Base-by-base conservation (phyloP, 2,113 vertebrate species). In the Indicator maculatus region DNA sequence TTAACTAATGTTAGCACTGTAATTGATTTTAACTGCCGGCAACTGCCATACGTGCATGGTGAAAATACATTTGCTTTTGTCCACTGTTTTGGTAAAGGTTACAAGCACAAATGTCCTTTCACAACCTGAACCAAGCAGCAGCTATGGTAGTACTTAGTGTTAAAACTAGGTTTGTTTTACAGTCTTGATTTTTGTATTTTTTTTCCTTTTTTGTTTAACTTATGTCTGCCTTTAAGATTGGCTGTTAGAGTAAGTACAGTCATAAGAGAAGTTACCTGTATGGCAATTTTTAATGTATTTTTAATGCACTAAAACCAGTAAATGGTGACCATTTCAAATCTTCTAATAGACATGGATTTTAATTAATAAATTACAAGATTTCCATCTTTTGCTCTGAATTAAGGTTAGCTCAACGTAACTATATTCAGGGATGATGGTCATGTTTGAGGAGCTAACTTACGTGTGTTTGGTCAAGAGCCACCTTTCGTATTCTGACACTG, bases 51-150 rank as follows among this genome's bases (percentile, higher is more conserved):
- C 2, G 2, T 33, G 5, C 13, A 6, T 65, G 9, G 9, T 60
- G 8, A 66, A 58, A 17, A 11, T 11, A 8, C 16, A 6, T 9
- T 64, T 81, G 24, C 4, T 65, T 60, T 65, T 76, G 50, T 58
- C 27, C 4, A 0, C 9, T n/a, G 0, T 30, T 47, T 7, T 55
- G n/a, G 23, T 72, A 15, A 10, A 41, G 7, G 16, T 36, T 77
- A 16, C 8, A 41, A 73, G 66, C 82, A 47, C 13, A 16, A 30
- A 45, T 41, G 21, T 33, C 17, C 9, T 50, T 36, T 38, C 12
- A 24, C 18, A 3, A 44, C 26, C 30, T 64, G 47, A 74, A 47
- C 81, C 8, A 44, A 55, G 14, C 26, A 84, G 61, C 44, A 75
- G 15, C 19, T 75, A 5, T 65, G 6, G 11, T 0, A 7, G 17